Conservation (phyloP, 2,888 invertebrate species). For the Catocala fraxini region DNA sequence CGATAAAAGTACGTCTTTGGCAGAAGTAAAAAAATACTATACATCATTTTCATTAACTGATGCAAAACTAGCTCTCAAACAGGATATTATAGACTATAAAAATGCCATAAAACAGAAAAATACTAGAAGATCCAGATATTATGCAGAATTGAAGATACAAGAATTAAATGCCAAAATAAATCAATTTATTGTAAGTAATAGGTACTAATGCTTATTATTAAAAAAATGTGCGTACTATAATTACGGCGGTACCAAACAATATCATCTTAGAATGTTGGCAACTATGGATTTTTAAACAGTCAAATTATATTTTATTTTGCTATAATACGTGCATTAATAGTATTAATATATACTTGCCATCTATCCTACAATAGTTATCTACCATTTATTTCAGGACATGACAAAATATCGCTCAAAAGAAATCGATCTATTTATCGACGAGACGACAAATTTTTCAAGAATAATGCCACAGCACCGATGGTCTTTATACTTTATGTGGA, state of each 20-base stretch:
- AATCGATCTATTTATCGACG: conserved; percentile 18
- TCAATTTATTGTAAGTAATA: no score
- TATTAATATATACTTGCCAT: no score
- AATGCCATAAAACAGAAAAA: neutral
- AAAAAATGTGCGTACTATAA: no score
- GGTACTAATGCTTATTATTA: no score
- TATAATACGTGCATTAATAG: no score
- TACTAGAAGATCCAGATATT: conserved; percentile 7
- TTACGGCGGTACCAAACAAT: no score
- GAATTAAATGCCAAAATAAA: conserved; percentile 47
- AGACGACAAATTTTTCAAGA: conserved; percentile 33
- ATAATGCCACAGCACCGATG: conserved; percentile 62
- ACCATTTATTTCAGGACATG: conserved; percentile 58
- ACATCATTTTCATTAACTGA: conserved; percentile 56
- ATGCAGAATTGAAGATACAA: conserved; percentile 32
- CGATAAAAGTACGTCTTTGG: conserved; percentile 36
- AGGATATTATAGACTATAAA: conserved; percentile 35
- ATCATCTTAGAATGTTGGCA: no score
- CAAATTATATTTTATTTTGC: no score
- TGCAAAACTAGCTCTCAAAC: conserved; percentile 45
- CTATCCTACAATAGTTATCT: no score
- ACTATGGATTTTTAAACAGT: no score
- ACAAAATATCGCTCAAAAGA: conserved; percentile 21
- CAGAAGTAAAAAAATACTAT: conserved; percentile 20
- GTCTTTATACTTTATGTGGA: conserved; percentile 73